phyloP scores from a whole-genome alignment of 2,888 invertebrate genomes.

The Rotaria sp. region DNA sequence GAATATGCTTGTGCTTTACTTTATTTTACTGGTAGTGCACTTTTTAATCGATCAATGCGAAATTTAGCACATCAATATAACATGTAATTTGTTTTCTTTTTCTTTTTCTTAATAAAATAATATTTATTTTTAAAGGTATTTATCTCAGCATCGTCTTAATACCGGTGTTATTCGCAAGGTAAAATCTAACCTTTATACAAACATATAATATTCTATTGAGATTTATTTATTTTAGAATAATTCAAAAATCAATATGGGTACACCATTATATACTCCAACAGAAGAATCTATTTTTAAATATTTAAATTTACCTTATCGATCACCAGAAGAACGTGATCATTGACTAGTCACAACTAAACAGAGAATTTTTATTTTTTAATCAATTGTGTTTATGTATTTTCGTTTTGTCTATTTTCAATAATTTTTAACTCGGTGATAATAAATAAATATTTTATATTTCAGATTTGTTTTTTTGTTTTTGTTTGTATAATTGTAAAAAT shows the following conservation, averaged over 20 bases:
- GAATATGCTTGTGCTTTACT: conserved; percentile 57
- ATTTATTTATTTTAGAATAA: neutral
- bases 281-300: conserved; percentile 37
- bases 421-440: neutral
- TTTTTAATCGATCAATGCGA: conserved; percentile 58
- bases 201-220: neutral
- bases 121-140: neutral
- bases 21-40: conserved; percentile 59
- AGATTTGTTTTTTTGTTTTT: neutral
- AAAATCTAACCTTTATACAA: neutral
- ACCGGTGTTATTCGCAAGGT: conserved; percentile 35
- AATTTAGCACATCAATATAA: conserved; percentile 56
- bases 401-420: neutral
- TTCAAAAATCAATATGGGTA: conserved; percentile 34
- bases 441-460: neutral
- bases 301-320: conserved; percentile 36
- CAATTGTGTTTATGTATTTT: neutral
- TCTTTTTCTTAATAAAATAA: neutral
- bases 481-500: neutral
- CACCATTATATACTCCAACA: conserved; percentile 23
- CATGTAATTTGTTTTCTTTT: conserved; percentile 49
- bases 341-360: conserved; percentile 1
- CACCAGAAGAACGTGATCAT: conserved; percentile 39
- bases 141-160: conserved; percentile 4
- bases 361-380: neutral